Base-by-base conservation (phyloP, 2,888 invertebrate genomes). In the Clitarchus hookeri region DNA sequence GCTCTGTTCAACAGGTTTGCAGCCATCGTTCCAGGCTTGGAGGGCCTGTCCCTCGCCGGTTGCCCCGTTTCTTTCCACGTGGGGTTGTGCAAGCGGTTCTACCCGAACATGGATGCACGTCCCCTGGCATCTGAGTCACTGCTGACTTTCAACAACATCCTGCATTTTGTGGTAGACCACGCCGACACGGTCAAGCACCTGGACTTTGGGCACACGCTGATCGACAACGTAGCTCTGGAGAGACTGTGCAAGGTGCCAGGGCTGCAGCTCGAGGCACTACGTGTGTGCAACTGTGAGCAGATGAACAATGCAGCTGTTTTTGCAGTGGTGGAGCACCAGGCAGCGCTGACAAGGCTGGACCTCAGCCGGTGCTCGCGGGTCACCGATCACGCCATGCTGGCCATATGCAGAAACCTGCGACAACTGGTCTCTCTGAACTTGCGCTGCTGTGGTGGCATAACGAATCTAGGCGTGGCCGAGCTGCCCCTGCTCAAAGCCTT, bases 11-110 rank as follows among this genome's bases (percentile, higher is more conserved):
- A 94, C 89, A 93, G 96, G 89, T 93, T 96, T 89, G 92, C 94
- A 3, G 91, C 93, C 12, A 92, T 94, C 19, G 94, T 95, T 88
- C 94, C 94, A 82, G 92, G 92, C 86, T 90, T 96, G 26, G 92
- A 94, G 87, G 92, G 93, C 25, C 90, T 96, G 0, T 94, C 95
- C 89, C 91, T 96, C 87, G 94, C 94, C 48, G 94, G 93, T 13
- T 95, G 95, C 88, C 95, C 95, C 86, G 93, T 96, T 84, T 94
- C 95, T 53, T 96, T 95, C 90, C 96, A 96, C 90, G 92, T 93
- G 87, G 95, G 95, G 11, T 92, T 95, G 77, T 94, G 95, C 80
- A 93, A 94, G 88, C 94, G 94, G 87, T 95, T 95, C 91, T 95
- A 95, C 91, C 94, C 95, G 0, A 87, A 88, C 27, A 88, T 88